Evolutionary conservation across 2,888 invertebrate species (phyloP).

Genomic region (Lysandra coridon): DNA sequence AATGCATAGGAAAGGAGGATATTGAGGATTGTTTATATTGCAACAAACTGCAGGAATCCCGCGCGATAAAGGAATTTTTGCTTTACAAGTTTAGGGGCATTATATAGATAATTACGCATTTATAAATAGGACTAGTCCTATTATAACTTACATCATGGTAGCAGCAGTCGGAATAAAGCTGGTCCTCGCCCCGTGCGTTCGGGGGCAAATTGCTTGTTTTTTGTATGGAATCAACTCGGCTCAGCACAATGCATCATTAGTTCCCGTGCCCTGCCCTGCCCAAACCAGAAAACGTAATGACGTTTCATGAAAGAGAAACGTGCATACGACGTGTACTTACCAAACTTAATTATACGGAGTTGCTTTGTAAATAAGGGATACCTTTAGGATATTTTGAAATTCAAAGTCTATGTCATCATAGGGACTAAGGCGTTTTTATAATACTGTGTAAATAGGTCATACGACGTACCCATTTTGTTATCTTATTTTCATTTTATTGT

Average conservation of each 20-base stretch:
- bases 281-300: constrained; percentile 29
- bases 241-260: constrained; percentile 44
- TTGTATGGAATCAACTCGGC: constrained; percentile 47
- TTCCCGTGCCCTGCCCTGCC: constrained; percentile 33
- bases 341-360: constrained; percentile 17
- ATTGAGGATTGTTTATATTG: no score
- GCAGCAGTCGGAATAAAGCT: constrained; percentile 47
- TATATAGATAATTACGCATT: no score
- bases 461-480: not conserved
- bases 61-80: no score
- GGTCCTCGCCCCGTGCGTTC: constrained; percentile 40
- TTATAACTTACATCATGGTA: not conserved
- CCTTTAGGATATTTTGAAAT: not conserved
- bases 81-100: no score
- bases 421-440: not conserved
- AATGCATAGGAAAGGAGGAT: no score
- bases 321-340: constrained; percentile 23
- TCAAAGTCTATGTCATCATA: not conserved
- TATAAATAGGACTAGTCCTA: not conserved
- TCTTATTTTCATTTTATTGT: not conserved
- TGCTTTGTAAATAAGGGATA: not conserved
- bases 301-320: constrained; percentile 17
- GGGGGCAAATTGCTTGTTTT: constrained; percentile 57
- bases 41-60: no score
- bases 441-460: not conserved